Base-by-base conservation (phyloP, 1,140 invertebrate species). In the Lepidurus apus region DNA sequence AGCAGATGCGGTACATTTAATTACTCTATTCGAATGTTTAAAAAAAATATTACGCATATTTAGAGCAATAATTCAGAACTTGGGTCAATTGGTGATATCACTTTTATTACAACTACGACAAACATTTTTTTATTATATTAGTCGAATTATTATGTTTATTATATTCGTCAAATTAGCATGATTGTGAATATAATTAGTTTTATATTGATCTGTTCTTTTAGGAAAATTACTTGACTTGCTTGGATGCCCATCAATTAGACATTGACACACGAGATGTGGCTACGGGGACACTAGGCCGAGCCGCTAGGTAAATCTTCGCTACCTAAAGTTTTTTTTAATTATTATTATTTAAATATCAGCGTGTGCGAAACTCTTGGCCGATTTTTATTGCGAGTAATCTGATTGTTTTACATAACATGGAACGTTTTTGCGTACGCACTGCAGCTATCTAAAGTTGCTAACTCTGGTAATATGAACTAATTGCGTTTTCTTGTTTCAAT, bases 251-350 rank as follows among this genome's bases (percentile, higher is more conserved):
- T 82, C 91, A 93, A 82, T 85, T 95, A 81, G 91, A 94, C 84
- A 93, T 95, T 80, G 93, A 94, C 84, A 93, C 91, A 44, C 93
- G 91, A 85, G 93, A 95, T 85, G 88, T 94, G 78, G 90, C 90
- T 82, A 88, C 93, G 82, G 92, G 93, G 83, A 94, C 93, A 74
- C 87, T 96, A 80, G 92, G 92, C 81, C 95, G 94, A 88, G 93
- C 93, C 79, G 92, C 94, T 84, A 89, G 88, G 88, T 90, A 83
- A 88, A 86, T 78, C 43, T 79, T 77, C 34, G 17, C 8, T 43
- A 4, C 0, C 74, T n/a, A 42, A 1, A 53, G 42, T 17, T 17
- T 17, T 21, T 21, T 75, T 24, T 26, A n/a, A n/a, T 26, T n/a
- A 10, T 17, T 17, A 8, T 34, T 34, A 34, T 34, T 34, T 34